Evolutionary conservation across 1,140 invertebrate genomes (phyloP), one percentile per base, ranked within the genome.

Genomic region (Trissolcus basalis): DNA sequence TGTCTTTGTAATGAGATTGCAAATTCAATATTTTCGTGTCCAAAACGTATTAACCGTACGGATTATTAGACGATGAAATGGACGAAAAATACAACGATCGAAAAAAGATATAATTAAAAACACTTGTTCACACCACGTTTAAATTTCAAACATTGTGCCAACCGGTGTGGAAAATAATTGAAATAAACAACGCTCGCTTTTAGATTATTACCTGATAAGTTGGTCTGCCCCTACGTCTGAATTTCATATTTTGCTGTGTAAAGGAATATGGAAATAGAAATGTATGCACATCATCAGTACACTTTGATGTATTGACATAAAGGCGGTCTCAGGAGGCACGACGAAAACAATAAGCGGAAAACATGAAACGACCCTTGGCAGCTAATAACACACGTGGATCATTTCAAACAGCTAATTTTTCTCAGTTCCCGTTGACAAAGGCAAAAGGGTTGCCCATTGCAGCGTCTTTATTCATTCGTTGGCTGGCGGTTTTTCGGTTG

Each of bases 331-430:
- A 73, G 73, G 80, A 67, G 78, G 79, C 78, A 84, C 78, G 72
- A 77, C 80, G 81, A 84, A 85, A 87, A 87, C 82, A 85, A 88
- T 85, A 80, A 85, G 82, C 79, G 81, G 81, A 80, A 82, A 85
- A 87, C 86, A 87, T 88, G 84, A 88, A 87, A 88, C 86, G 82
- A 86, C 85, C 85, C 86, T 85, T 86, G 83, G 79, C 80, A 82
- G 86, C 85, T 86, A 86, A 86, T 87, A 88, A 86, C 85, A 86
- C 85, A 85, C 86, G 86, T 83, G 85, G 81, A 87, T 87, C 86
- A 86, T 87, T 87, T 85, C 83, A 83, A 86, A 87, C 83, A 85
- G 85, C 84, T 85, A 86, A 87, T 87, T 88, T 87, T 84, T 87
- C 72, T 77, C 72, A 54, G 72, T 80, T 74, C 81, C 61, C 77